phyloP scores from a whole-genome alignment of 2,797 vertebrate species.

The Pseudomugil tenellus region DNA sequence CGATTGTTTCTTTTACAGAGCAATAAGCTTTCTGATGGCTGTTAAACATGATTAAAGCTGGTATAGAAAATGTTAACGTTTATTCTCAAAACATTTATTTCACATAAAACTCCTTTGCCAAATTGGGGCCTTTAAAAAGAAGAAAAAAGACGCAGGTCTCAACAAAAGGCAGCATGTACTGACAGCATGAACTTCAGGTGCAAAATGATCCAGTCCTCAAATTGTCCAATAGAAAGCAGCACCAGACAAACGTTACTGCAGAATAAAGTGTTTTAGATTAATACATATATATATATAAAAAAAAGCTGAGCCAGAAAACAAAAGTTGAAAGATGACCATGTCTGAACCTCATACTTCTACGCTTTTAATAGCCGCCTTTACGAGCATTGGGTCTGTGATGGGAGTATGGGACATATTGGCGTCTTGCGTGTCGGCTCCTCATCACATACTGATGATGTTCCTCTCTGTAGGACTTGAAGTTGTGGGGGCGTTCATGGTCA shows the following conservation, averaged over 20 bases:
- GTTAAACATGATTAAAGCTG: background rate
- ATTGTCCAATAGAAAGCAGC: background rate
- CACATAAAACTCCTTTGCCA: background rate
- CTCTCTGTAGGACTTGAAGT: slow-evolving; percentile 3
- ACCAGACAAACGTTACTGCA: background rate
- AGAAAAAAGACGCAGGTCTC: background rate
- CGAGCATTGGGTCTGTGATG: slow-evolving; percentile 7
- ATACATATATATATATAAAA: background rate
- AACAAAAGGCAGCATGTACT: background rate
- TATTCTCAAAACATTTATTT: slow-evolving; percentile 4
- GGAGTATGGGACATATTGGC: slow-evolving; percentile 63
- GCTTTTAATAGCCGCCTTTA: slow-evolving; percentile 18
- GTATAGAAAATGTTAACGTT: no score
- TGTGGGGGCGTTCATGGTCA: background rate
- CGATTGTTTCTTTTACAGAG: background rate
- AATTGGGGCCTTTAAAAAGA: background rate
- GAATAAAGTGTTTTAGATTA: background rate
- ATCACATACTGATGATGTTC: slow-evolving; percentile 54
- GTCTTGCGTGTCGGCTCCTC: slow-evolving; percentile 50
- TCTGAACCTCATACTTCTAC: background rate
- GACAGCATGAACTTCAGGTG: background rate
- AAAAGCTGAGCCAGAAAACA: background rate
- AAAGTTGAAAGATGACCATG: accelerated
- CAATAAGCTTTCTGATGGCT: background rate
- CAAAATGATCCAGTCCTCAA: background rate